A percentile compares a stretch with the other conserved stretches of the same genome.
Evolutionary conservation across 2,113 vertebrate species (phyloP).

Genomic region (Zapornia atra): DNA sequence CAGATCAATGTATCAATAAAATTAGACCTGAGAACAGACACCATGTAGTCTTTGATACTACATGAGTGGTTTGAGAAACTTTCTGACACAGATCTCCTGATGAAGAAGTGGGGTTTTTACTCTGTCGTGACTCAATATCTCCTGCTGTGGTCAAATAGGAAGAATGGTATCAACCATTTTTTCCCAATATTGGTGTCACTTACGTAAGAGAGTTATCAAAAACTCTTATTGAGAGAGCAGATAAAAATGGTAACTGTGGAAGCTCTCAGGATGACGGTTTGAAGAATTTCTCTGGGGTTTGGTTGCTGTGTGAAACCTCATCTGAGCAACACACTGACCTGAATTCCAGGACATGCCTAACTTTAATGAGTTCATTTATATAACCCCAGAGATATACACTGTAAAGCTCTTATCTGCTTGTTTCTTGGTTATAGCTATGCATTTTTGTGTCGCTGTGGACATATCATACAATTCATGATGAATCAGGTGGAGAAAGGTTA

Average conservation of each 20-base stretch:
- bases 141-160: neutral
- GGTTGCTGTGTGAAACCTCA: neutral
- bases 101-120: neutral
- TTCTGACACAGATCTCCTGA: neutral
- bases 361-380: neutral
- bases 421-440: neutral
- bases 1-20: neutral
- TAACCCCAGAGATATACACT: neutral
- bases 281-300: neutral
- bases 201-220: neutral
- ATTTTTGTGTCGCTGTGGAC: neutral
- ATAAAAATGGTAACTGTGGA: neutral
- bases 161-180: neutral
- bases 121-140: neutral
- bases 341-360: accelerated
- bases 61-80: neutral
- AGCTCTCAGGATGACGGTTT: neutral
- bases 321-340: neutral
- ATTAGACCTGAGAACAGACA: neutral
- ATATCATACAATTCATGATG: neutral
- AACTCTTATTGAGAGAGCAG: neutral
- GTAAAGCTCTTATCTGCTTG: neutral
- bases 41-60: neutral
- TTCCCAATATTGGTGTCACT: neutral
- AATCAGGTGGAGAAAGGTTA: slow-evolving; percentile 24